These are phyloP conservation scores for Lutjanus campechanus DNA, from an alignment of 2,797 vertebrate genomes.

Conservation along the genomic window DNA sequence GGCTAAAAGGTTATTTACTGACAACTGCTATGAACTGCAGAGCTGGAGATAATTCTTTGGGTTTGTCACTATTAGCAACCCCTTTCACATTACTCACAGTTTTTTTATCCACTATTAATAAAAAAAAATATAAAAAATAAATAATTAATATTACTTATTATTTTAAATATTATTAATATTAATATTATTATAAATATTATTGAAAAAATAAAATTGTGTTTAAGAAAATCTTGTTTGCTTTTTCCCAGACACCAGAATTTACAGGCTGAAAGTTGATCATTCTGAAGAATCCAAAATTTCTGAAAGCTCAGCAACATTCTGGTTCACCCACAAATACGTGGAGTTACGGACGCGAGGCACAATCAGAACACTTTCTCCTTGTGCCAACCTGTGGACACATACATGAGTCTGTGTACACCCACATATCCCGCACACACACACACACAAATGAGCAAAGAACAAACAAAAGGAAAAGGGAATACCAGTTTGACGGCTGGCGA, in stretches of 20 bases:
- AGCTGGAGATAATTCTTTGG: not conserved
- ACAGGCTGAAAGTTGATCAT: not conserved
- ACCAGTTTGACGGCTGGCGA: constrained; percentile 9
- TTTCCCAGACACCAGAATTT: not conserved
- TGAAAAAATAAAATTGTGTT: too few species aligned
- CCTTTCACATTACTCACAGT: not conserved
- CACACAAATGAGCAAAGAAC: constrained; percentile 6
- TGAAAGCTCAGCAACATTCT: not conserved
- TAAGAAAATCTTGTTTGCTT: not conserved
- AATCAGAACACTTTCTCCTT: not conserved
- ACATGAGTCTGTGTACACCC: constrained; percentile 22
- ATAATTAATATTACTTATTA: too few species aligned
- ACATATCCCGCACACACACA: constrained; percentile 11
- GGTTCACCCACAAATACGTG: not conserved
- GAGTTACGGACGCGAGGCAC: not conserved
- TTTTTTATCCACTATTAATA: not conserved
- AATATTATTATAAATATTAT: too few species aligned
- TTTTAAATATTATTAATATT: too few species aligned
- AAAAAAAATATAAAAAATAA: not conserved
- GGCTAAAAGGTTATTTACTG: not conserved
- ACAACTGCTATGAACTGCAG: too few species aligned
- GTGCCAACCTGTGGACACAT: not conserved
- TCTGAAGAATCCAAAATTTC: not conserved
- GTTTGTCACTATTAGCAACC: not conserved
- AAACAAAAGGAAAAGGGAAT: constrained; percentile 20